These are phyloP conservation scores for Vannuccia rotundouncinata DNA, from an alignment of 2,888 invertebrate genomes.

Conservation along the genomic window DNA sequence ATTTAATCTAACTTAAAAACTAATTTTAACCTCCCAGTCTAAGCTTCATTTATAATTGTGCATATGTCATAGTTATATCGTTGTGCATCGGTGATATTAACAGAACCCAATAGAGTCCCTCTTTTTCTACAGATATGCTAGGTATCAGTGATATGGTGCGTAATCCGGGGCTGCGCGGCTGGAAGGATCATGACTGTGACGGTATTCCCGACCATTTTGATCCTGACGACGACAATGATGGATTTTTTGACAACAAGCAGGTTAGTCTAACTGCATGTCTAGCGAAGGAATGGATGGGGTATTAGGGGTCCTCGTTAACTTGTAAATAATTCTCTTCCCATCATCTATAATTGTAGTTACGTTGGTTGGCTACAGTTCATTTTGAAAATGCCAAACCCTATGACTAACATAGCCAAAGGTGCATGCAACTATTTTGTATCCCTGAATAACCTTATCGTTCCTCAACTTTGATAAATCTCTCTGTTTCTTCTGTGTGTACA, in stretches of 20 bases:
- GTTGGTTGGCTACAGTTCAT: no score
- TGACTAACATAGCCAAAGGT: not conserved
- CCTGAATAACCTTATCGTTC: not conserved
- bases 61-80: no score
- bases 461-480: no score
- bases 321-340: no score
- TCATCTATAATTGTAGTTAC: no score
- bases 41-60: no score
- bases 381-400: not conserved
- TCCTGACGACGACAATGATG: conserved; percentile 41
- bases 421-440: not conserved
- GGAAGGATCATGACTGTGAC: conserved; percentile 40
- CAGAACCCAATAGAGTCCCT: no score
- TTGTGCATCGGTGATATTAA: no score
- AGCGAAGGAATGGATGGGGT: no score
- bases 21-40: no score
- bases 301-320: no score
- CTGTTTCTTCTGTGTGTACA: no score
- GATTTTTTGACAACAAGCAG: conserved; percentile 41
- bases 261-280: conserved; percentile 33
- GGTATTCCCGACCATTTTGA: conserved; percentile 41
- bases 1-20: not conserved
- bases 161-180: conserved; percentile 3
- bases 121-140: not conserved
- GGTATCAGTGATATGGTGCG: not conserved